Evolutionary conservation across 2,888 invertebrate species (phyloP), one percentile per base, ranked within the genome.

Genomic region (Laothoe populi): DNA sequence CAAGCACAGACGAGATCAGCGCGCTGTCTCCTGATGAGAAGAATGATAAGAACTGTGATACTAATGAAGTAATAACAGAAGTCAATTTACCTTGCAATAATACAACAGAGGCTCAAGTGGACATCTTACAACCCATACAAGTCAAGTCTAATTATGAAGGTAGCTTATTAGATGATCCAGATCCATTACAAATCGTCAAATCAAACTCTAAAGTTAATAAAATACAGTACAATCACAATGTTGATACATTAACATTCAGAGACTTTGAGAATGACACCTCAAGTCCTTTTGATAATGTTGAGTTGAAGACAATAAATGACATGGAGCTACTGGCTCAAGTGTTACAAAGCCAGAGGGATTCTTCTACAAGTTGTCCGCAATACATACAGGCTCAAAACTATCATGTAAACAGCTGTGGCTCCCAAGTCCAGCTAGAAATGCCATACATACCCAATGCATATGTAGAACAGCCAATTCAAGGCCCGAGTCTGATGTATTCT

Each of bases 241-340:
- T 92, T 66, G 92, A 93, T 40, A 87, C 83, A 57, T 73, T 93
- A 66, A 93, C 92, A 23, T 92, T 94, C 79, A 96, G 96, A 67
- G 98, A 98, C 85, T 98, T 98, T 92, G 98, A 98, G 86, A 95
- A 96, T 81, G 98, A 98, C 81, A 97, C 96, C 59, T 97, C 97
- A 61, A 98, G 97, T 83, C 98, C 98, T 0, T 98, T 98, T 89
- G 98, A 98, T 90, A 97, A 97, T 89, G 96, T 98, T 87, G 98
- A 97, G 88, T 86, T 98, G 60, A 97, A 98, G 87, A 97, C 97
- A 46, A 96, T 98, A 64, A 98, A 98, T 89, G 98, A 98, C 80
- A 95, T 98, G 94, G 98, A 97, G 86, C 95, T 97, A 81, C 89
- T 98, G 68, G 98, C 98, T 13, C 96, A 97, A 86, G 97, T 98